phyloP scores from a whole-genome alignment of 2,797 vertebrate genomes.

The Poeciliopsis turneri region DNA sequence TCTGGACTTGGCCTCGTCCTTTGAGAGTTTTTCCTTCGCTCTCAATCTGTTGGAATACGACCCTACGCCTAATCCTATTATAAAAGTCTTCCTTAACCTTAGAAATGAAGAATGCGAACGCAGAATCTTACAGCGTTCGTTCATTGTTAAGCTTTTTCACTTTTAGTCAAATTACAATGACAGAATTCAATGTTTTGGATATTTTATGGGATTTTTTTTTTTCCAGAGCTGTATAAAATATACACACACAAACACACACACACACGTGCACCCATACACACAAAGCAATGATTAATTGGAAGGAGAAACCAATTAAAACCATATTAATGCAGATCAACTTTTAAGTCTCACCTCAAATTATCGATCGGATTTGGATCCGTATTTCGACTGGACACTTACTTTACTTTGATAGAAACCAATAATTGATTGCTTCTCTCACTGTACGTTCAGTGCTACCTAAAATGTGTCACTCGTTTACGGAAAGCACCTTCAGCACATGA shows the following conservation, averaged over 20 bases:
- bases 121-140: not conserved
- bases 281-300: not conserved
- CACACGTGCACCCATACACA: too few species aligned
- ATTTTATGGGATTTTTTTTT: not conserved
- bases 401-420: not conserved
- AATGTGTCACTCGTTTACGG: not conserved
- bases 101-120: not conserved
- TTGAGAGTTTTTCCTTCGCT: not conserved
- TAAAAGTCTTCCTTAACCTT: not conserved
- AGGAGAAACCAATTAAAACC: not conserved
- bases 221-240: too few species aligned
- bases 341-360: not conserved
- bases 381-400: not conserved
- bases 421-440: not conserved
- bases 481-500: not conserved
- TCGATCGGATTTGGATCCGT: not conserved
- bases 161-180: not conserved
- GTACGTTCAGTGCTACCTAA: not conserved
- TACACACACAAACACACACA: too few species aligned
- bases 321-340: not conserved
- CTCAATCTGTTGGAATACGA: not conserved
- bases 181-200: not conserved
- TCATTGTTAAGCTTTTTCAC: not conserved
- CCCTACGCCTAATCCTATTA: not conserved
- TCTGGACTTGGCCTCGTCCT: conserved; percentile 27